These are phyloP conservation scores for Steinernema khuongi DNA, from an alignment of 1,140 invertebrate genomes.

Conservation along the genomic window DNA sequence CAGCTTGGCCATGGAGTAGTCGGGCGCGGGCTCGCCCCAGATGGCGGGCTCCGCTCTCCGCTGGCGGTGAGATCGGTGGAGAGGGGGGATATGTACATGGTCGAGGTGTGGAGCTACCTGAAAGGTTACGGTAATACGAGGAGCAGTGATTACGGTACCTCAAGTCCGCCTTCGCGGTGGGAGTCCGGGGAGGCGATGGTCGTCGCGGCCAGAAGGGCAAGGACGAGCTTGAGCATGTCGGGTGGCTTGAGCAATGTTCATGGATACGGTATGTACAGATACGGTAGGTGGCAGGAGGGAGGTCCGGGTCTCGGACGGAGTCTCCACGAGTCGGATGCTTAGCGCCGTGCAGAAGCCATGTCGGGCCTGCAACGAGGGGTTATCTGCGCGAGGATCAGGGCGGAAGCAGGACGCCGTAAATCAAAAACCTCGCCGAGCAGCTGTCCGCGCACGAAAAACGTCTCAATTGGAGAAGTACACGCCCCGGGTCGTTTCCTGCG, in stretches of 20 bases:
- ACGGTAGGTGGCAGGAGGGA: not conserved
- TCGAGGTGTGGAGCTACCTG: not conserved
- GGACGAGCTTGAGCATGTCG: not conserved
- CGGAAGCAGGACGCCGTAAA: conserved; percentile 2
- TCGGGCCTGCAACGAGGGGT: not conserved
- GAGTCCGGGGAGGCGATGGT: not conserved
- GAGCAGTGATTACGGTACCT: not conserved
- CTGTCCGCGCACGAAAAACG: conserved; percentile 1
- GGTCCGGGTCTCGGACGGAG: not conserved
- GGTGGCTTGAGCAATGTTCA: conserved; percentile 1
- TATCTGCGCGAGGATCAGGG: not conserved
- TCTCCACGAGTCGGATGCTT: not conserved
- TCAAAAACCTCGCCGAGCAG: not conserved
- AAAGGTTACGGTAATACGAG: not conserved
- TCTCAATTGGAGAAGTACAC: conserved; percentile 9
- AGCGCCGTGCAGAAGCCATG: not conserved
- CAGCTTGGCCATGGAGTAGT: conserved; percentile 6
- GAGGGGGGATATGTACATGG: conserved; percentile 11
- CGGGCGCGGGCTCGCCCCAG: not conserved
- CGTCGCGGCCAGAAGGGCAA: not conserved
- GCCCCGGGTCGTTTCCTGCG: not conserved
- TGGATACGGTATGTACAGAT: conserved; percentile 15
- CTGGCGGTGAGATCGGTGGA: not conserved
- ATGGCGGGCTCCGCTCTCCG: not conserved
- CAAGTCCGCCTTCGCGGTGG: not conserved